Base-by-base conservation (phyloP, 2,888 invertebrate genomes). In the Acholoe squamosa region DNA sequence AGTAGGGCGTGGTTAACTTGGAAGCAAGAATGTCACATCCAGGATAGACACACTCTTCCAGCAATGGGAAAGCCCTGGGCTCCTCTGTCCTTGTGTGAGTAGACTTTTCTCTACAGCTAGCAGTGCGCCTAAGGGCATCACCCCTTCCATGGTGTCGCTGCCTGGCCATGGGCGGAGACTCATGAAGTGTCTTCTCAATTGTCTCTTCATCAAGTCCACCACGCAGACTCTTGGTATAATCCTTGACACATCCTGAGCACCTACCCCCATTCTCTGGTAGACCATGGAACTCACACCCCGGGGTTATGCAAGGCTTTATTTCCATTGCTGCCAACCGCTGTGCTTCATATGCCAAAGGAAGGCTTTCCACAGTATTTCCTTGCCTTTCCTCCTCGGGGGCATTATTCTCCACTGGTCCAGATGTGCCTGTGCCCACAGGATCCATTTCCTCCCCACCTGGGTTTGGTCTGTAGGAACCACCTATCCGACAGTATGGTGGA, bases 261-360 rank as follows among this genome's bases (percentile, higher is more conserved):
- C 77, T 22, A 5, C 80, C 90, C 0, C 77, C 77, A 19, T 51
- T 52, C 54, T 54, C 80, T 3, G 77, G 77, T 22, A 43, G 31
- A 22, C 90, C 90, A 33, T 90, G 77, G 61, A 56, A 90, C 54
- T 90, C 33, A 52, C 90, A 90, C 1, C 90, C 90, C 22, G n/a
- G 22, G 0, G 84, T 80, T 0, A 80, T 28, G 61, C 90, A 90
- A n/a, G 52, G 71, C 19, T n/a, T 3, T 7, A 52, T 86, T n/a
- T 56, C 28, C 86, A 54, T 7, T 22, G 52, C 54, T 16, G 54
- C 54, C 54, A 52, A n/a, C 28, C 19, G 52, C 12, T 86, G 52
- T 54, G 28, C 86, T 54, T 86, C 52, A 28, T 28, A 14, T 5
- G 86, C 52, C 7, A 86, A 28, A 0, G 86, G 86, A 10, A 86